phyloP scores from a whole-genome alignment of 2,797 vertebrate genomes.

The Tachyglossus aculeatus region DNA sequence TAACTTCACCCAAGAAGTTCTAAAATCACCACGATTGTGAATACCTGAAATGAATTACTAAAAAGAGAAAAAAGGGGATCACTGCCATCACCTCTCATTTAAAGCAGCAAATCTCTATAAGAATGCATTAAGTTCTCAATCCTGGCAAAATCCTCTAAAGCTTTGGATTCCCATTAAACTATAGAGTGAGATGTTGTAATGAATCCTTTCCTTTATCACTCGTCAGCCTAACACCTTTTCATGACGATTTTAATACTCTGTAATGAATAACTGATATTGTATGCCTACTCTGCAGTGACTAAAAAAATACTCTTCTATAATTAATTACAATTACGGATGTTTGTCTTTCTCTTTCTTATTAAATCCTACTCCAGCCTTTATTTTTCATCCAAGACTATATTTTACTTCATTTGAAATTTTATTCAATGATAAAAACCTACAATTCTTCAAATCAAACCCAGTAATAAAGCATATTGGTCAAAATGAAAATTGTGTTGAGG shows the following conservation, averaged over 20 bases:
- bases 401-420: neutral
- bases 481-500: neutral
- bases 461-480: neutral
- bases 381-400: neutral
- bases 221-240: neutral
- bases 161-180: constrained; percentile 3
- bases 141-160: neutral
- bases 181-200: neutral
- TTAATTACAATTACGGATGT: neutral
- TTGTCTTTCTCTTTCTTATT: neutral
- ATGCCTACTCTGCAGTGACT: neutral
- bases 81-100: constrained; percentile 1
- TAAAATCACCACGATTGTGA: neutral
- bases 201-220: neutral
- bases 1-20: neutral
- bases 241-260: neutral
- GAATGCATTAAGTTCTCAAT: neutral
- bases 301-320: neutral
- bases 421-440: too few relatives aligned
- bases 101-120: neutral
- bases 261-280: neutral
- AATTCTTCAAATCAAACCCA: neutral
- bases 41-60: neutral
- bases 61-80: neutral
- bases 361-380: neutral